Evolutionary conservation across 2,797 vertebrate genomes (phyloP).

Genomic region (Heteromormyrus szaboi): DNA sequence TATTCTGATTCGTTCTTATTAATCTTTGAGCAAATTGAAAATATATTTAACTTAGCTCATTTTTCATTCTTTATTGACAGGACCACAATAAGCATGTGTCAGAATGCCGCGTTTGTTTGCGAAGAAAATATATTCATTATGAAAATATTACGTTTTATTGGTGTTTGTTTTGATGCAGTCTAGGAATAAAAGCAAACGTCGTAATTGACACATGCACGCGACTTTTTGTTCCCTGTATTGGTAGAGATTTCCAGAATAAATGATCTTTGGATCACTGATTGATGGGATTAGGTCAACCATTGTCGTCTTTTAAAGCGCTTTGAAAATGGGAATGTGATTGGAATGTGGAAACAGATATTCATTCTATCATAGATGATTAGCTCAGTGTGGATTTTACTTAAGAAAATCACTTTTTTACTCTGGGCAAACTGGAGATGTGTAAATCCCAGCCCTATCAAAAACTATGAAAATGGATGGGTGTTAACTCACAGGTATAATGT

Average conservation of each 20-base stretch:
- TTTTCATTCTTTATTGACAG: not conserved
- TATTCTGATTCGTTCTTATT: conserved; percentile 11
- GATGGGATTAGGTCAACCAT: not conserved
- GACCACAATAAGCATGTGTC: not conserved
- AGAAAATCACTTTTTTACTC: not conserved
- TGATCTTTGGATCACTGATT: not conserved
- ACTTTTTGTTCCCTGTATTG: not conserved
- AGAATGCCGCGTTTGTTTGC: not conserved
- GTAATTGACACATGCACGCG: not conserved
- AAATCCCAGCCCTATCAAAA: not conserved
- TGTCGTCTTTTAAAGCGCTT: not conserved
- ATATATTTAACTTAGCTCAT: not conserved
- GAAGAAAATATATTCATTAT: not conserved
- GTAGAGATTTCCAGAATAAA: not conserved
- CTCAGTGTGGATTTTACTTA: not conserved
- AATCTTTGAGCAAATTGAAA: conserved; percentile 12
- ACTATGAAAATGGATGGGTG: not conserved
- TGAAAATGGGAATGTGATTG: not conserved
- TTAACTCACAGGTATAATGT: not conserved
- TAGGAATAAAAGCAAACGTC: not conserved
- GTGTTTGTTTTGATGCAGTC: not conserved
- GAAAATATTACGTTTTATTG: not conserved
- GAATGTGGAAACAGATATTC: not conserved
- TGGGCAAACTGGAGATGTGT: not conserved
- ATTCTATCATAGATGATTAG: not conserved